Evolutionary conservation across 2,797 vertebrate species (phyloP), one percentile per base, ranked within the genome.

Genomic region (Lepus townsendii): DNA sequence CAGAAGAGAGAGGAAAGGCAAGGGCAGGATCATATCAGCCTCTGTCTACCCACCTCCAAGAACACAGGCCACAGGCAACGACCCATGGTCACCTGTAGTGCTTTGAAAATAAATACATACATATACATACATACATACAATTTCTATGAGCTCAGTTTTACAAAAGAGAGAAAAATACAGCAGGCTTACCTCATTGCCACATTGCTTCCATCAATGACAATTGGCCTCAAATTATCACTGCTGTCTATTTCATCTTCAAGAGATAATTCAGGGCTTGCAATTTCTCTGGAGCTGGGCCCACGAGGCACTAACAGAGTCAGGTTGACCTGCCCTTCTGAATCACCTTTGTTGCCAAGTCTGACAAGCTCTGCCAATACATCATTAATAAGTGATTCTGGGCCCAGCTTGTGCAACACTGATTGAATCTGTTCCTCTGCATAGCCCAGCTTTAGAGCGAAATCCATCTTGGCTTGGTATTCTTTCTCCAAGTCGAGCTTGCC

Each of bases 161-260:
- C 52, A 50, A 86, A 86, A 71, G 72, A n/a, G 22, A 72, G 27
- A 95, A 87, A 91, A 88, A 88, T 35, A 71, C 63, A 38, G 20
- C 54, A 92, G 83, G 47, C 94, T 97, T 98, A 99, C 99, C 99
- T 99, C 99, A 99, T 99, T 88, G 99, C 99, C 91, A 99, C 99
- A 75, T 99, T 99, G 95, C 99, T 99, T 97, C 99, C 99, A 95
- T 99, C 99, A 73, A 99, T 99, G 97, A 99, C 99, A 78, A 99
- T 98, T 77, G 99, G 99, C 96, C 99, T 98, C 97, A 99, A 98
- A 98, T 99, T 99, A 95, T 99, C 99, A 90, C 97, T 99, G 62
- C 97, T 98, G 97, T 99, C 99, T 66, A 99, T 97, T 97, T 99
- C 99, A 65, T 99, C 99, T 97, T 99, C 99, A 96, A 99, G 98